phyloP scores from a whole-genome alignment of 2,888 invertebrate species.

The Acronicta alni region DNA sequence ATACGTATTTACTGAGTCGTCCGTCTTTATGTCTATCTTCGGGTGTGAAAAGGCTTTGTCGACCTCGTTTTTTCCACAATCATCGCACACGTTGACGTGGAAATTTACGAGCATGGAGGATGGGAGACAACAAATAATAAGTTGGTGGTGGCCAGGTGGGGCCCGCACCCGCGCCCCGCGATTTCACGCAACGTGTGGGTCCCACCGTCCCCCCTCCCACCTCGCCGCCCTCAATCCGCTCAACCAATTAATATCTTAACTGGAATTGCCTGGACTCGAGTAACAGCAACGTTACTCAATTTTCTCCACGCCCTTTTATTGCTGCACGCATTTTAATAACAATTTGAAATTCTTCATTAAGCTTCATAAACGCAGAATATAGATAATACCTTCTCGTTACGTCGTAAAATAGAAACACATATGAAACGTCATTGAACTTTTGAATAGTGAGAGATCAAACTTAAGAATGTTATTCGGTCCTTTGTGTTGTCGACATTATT shows the following conservation, averaged over 20 bases:
- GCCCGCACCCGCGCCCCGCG: conserved; percentile 81
- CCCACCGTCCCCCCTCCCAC: conserved; percentile 58
- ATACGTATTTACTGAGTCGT: conserved; percentile 72
- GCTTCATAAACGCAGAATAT: conserved; percentile 60
- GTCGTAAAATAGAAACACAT: conserved; percentile 60
- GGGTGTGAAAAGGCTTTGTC: conserved; percentile 86
- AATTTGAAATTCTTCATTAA: conserved; percentile 68
- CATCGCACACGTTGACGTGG: conserved; percentile 88
- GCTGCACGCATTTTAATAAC: conserved; percentile 73
- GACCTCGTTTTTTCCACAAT: conserved; percentile 84
- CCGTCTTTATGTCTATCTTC: conserved; percentile 78
- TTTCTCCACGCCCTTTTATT: conserved; percentile 73
- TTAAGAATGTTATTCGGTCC: conserved; percentile 59
- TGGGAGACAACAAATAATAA: conserved; percentile 89
- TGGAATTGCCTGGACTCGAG: conserved; percentile 76
- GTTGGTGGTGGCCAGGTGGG: conserved; percentile 82
- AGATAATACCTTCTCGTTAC: conserved; percentile 21
- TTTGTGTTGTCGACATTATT: conserved; percentile 76
- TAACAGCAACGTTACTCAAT: conserved; percentile 67
- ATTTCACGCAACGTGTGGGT: conserved; percentile 89
- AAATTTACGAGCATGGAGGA: conserved; percentile 88
- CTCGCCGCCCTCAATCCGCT: conserved; percentile 57
- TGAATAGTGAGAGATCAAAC: conserved; percentile 57
- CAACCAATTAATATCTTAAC: conserved; percentile 86
- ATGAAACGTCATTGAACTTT: conserved; percentile 59